Base-by-base conservation (phyloP, 2,797 vertebrate genomes). In the Tadarida brasiliensis region DNA sequence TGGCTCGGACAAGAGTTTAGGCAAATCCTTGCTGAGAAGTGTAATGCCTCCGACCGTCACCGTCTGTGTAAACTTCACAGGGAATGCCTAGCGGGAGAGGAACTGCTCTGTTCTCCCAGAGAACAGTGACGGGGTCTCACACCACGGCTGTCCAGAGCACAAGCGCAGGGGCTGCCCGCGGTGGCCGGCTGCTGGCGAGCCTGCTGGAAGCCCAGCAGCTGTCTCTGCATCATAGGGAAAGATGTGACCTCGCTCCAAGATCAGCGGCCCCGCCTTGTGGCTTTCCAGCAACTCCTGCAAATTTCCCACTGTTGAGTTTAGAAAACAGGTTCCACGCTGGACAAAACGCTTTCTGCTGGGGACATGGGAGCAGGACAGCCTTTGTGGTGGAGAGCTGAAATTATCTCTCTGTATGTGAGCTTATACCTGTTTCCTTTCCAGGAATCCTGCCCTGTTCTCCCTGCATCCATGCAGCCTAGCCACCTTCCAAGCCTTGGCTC, bases 61-160 rank as follows among this genome's bases (percentile, higher is more conserved):
- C 96, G 96, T 98, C 96, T 84, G 44, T 89, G 74, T 94, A 91
- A 93, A 78, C 77, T 82, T n/a, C 0, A 68, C 24, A 39, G 96
- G 91, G 96, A 97, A 77, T 28, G n/a, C 86, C 95, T 98, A 94
- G n/a, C 74, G 94, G 73, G 97, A 97, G 94, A 96, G 96, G 96
- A 94, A 94, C 97, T 97, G 67, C 94, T 92, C 7, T 93, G 67
- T 22, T 96, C 77, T 94, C 85, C 93, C 90, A 84, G 47, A 68
- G 82, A 82, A 96, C 16, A 91, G 30, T 70, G 63, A 16, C 54
- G 81, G 90, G 95, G 89, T 83, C 77, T 28, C 59, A 59, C 73
- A 30, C 76, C 86, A 35, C 0, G 2, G 1, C 51, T 95, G 47
- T 94, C 73, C 78, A 93, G 87, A 96, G 81, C 39, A 78, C 89